A percentile compares a stretch with the other conserved stretches of the same genome.
These are phyloP conservation scores for Elegia similella DNA, from an alignment of 2,888 invertebrate genomes.

Conservation along the genomic window DNA sequence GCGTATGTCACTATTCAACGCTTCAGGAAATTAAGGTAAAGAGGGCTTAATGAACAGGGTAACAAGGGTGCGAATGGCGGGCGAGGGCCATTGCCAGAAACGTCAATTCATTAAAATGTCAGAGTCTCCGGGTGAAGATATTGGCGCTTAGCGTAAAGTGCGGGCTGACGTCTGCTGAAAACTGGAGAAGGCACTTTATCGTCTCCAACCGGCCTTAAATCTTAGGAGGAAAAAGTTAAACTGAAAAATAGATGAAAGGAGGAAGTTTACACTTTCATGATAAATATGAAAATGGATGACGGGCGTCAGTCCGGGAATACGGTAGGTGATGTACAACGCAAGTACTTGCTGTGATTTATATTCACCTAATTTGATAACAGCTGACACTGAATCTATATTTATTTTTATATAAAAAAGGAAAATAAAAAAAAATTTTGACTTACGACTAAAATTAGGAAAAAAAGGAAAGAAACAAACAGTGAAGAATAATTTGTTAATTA, in stretches of 20 bases:
- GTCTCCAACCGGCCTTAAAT: not conserved
- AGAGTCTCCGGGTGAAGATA: not conserved
- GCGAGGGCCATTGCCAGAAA: slow-evolving; percentile 1
- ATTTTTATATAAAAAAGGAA: too few relatives aligned
- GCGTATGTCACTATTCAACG: not conserved
- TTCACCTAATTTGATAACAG: too few relatives aligned
- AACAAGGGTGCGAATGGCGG: slow-evolving; percentile 5
- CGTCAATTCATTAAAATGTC: slow-evolving; percentile 11
- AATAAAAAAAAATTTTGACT: too few relatives aligned
- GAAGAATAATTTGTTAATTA: too few relatives aligned
- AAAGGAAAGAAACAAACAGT: too few relatives aligned
- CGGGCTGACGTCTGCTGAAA: slow-evolving; percentile 6
- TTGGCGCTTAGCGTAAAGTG: slow-evolving; percentile 10
- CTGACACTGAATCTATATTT: too few relatives aligned
- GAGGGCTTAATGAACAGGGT: not conserved
- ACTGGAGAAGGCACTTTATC: slow-evolving; percentile 1
- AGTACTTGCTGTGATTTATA: too few relatives aligned
- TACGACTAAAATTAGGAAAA: too few relatives aligned
- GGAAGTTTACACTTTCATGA: not conserved
- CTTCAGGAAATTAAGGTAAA: not conserved
- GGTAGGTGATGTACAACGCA: too few relatives aligned
- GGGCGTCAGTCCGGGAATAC: too few relatives aligned
- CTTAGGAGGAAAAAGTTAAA: not conserved
- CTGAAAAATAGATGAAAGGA: not conserved
- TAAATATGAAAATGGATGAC: not conserved